Evolutionary conservation across 1,140 invertebrate genomes (phyloP).

Genomic region (Schlechtendalia chinensis): DNA sequence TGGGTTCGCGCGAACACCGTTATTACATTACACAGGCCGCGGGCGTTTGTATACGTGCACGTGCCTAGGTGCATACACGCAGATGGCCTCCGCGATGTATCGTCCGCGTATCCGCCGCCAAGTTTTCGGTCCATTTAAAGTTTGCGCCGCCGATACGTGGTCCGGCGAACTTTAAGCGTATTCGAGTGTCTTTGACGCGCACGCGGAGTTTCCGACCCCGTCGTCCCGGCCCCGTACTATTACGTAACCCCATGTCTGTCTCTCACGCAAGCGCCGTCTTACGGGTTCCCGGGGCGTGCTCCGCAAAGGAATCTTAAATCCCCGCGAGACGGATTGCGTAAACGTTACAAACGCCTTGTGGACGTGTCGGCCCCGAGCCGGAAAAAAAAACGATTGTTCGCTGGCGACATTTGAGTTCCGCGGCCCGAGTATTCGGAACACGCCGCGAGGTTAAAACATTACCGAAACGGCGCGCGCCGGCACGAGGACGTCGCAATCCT

Average conservation of each 20-base stretch:
- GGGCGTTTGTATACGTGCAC: background rate
- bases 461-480: too few species aligned
- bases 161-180: constrained; percentile 36
- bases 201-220: background rate
- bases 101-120: background rate
- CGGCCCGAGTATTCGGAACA: too few species aligned
- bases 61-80: too few species aligned
- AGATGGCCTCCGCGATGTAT: background rate
- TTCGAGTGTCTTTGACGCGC: constrained; percentile 27
- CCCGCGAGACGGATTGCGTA: too few species aligned
- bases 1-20: constrained; percentile 37
- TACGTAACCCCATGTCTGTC: background rate
- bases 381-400: too few species aligned
- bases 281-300: too few species aligned
- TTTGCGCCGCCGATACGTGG: constrained; percentile 24
- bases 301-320: too few species aligned
- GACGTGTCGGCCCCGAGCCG: too few species aligned
- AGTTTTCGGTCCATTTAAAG: constrained; percentile 46
- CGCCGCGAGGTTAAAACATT: too few species aligned
- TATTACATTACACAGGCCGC: constrained; percentile 35
- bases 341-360: too few species aligned
- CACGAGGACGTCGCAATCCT: too few species aligned
- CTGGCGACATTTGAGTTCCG: too few species aligned
- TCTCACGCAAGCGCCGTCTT: background rate
- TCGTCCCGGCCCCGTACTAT: background rate